phyloP scores from a whole-genome alignment of 2,888 invertebrate species.

The Lordiphosa fenestrarum region DNA sequence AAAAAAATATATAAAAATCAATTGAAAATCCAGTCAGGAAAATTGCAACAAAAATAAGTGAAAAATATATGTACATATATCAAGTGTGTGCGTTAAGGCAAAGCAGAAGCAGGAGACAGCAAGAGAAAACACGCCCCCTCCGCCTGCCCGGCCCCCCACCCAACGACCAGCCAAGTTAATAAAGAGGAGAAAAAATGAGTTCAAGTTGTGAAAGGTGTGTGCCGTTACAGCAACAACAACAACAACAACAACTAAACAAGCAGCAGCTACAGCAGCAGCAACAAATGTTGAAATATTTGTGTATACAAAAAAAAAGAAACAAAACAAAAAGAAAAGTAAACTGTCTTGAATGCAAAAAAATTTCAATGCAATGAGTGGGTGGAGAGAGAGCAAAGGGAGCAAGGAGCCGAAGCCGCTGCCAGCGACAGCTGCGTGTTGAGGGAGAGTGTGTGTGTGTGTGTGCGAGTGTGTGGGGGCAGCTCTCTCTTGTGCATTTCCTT shows the following conservation, averaged over 20 bases:
- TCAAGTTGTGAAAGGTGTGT: conserved; percentile 79
- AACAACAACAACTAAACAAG: conserved; percentile 32
- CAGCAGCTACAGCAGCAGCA: conserved; percentile 30
- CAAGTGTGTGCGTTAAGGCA: conserved; percentile 45
- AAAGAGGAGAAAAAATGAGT: conserved; percentile 75
- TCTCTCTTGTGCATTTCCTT: conserved; percentile 27
- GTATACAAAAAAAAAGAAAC: conserved; percentile 44
- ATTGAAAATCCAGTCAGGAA: conserved; percentile 51
- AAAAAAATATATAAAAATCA: conserved; percentile 50
- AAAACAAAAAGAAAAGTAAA: conserved; percentile 48
- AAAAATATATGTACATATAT: conserved; percentile 41
- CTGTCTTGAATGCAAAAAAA: conserved; percentile 41
- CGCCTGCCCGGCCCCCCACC: conserved; percentile 18
- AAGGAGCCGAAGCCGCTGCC: conserved; percentile 38
- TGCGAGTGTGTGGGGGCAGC: conserved; percentile 31
- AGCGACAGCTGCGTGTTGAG: conserved; percentile 38
- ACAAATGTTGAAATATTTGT: conserved; percentile 54
- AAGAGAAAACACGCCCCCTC: conserved; percentile 37
- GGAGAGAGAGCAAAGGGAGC: conserved; percentile 22
- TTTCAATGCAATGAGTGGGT: conserved; percentile 26
- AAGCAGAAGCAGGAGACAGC: conserved; percentile 34
- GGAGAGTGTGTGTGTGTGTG: conserved; percentile 18
- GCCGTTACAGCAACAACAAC: conserved; percentile 61
- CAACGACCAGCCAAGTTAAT: conserved; percentile 37
- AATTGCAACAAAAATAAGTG: conserved; percentile 70